A percentile compares a stretch with the other conserved stretches of the same genome.
These are phyloP conservation scores for Tenthredo notha DNA, from an alignment of 2,888 invertebrate genomes.

Conservation along the genomic window DNA sequence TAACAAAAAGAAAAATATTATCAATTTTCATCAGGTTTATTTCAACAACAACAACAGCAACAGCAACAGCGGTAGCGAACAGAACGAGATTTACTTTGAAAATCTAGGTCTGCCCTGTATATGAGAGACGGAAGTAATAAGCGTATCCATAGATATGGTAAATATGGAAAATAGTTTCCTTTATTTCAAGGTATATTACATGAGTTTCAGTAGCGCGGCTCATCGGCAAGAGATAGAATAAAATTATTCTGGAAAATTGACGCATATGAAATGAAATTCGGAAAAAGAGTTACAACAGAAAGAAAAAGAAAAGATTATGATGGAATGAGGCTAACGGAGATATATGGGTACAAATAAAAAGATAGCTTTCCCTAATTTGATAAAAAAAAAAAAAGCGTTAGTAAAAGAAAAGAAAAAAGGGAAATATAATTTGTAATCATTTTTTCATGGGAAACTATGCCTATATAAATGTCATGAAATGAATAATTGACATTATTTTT, in stretches of 20 bases:
- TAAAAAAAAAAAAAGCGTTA: too few relatives aligned
- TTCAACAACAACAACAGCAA: background rate
- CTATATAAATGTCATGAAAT: too few relatives aligned
- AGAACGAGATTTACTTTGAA: background rate
- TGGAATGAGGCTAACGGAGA: background rate
- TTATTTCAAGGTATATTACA: slow-evolving; percentile 10
- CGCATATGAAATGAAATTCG: background rate
- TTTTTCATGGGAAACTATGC: too few relatives aligned
- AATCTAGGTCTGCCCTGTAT: background rate
- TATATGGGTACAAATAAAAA: background rate
- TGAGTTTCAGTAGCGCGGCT: background rate
- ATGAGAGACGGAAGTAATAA: slow-evolving; percentile 31
- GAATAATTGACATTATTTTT: too few relatives aligned
- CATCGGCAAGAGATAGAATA: background rate
- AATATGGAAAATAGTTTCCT: slow-evolving; percentile 40
- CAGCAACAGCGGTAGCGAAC: background rate
- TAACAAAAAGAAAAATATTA: background rate
- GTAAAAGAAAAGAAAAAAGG: background rate
- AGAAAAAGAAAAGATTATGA: background rate
- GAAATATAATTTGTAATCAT: background rate
- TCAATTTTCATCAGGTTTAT: background rate
- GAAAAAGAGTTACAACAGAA: background rate
- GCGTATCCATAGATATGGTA: slow-evolving; percentile 32
- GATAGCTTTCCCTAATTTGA: background rate
- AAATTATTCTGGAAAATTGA: background rate